Conservation (phyloP, 1,140 invertebrate genomes). For the Drosophila grimshawi region DNA sequence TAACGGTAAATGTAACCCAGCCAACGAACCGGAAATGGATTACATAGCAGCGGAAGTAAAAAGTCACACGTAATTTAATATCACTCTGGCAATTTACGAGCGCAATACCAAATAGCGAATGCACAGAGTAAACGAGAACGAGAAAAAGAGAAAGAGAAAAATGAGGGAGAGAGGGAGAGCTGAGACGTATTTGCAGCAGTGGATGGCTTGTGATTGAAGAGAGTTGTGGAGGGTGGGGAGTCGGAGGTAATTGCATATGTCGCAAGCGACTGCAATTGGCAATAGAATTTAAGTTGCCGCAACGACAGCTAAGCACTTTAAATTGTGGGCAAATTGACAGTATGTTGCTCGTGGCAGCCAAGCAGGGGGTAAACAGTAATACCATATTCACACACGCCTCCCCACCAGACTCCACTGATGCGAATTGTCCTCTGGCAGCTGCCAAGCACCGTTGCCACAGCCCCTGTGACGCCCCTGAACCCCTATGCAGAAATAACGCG, state of each 20-base stretch:
- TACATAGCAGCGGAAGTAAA: constrained; percentile 76
- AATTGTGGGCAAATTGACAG: constrained; percentile 27
- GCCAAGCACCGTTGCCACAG: constrained; percentile 9
- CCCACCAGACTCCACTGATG: background rate
- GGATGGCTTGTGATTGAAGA: constrained; percentile 4
- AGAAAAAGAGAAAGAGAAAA: too few species aligned
- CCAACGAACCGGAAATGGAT: constrained; percentile 81
- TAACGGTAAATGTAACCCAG: constrained; percentile 77
- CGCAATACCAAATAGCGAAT: constrained; percentile 1
- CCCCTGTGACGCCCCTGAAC: background rate
- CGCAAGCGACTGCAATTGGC: constrained; percentile 49
- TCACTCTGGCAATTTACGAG: constrained; percentile 76
- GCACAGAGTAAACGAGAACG: background rate
- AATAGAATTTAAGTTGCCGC: constrained; percentile 51
- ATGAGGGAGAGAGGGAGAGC: background rate
- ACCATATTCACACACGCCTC: constrained; percentile 13
- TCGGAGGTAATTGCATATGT: constrained; percentile 47
- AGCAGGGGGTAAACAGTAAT: background rate
- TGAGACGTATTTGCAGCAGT: background rate
- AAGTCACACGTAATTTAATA: constrained; percentile 82
- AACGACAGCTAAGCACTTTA: constrained; percentile 39
- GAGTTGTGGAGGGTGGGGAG: background rate
- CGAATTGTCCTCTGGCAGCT: constrained; percentile 18
- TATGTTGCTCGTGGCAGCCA: constrained; percentile 23
- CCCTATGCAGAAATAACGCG: constrained; percentile 5